Base-by-base conservation (phyloP, 1,140 invertebrate species). In the Drosophila ercepeae region DNA sequence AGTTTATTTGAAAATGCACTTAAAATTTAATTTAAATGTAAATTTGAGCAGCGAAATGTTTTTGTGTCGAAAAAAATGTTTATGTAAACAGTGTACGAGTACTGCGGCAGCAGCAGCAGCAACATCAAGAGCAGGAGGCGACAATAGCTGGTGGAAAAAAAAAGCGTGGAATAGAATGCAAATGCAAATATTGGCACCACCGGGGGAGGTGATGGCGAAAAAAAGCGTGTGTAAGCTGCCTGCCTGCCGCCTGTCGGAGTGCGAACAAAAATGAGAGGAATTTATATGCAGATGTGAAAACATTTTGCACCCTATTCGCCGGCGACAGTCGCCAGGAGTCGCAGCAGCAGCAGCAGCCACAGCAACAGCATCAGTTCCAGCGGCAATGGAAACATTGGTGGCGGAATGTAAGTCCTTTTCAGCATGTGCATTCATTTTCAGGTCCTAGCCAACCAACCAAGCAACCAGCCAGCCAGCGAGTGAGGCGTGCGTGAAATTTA, bases 1-100 rank as follows among this genome's bases (percentile, higher is more conserved):
- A 86, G 82, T 86, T 86, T 86, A 86, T 76, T 86, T 86, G 77
- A 82, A 75, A 82, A 88, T 82, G 77, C 82, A 86, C 82, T 86
- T 86, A 86, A 86, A 86, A 75, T 86, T 86, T 86, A 86, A 86
- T 86, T 86, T 86, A 86, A 86, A 86, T 86, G 82, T 86, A 86
- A 86, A 86, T 86, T 86, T 88, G 82, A 82, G 82, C 82, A 86
- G 73, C 83, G 54, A 77, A 86, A 88, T 86, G 82, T 86, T 72
- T 53, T 82, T 86, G 82, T 79, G 81, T 76, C 82, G 74, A 82
- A 75, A 81, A 83, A 75, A 75, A 82, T 86, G 83, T 86, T 86
- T 86, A 86, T 88, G 82, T 88, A 86, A 86, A 84, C 81, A 86
- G 71, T 76, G 79, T 75, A 78, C 58, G 81, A 50, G 77, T 58